Evolutionary conservation across 2,797 vertebrate genomes (phyloP).

Genomic region (Sebastes itinus): DNA sequence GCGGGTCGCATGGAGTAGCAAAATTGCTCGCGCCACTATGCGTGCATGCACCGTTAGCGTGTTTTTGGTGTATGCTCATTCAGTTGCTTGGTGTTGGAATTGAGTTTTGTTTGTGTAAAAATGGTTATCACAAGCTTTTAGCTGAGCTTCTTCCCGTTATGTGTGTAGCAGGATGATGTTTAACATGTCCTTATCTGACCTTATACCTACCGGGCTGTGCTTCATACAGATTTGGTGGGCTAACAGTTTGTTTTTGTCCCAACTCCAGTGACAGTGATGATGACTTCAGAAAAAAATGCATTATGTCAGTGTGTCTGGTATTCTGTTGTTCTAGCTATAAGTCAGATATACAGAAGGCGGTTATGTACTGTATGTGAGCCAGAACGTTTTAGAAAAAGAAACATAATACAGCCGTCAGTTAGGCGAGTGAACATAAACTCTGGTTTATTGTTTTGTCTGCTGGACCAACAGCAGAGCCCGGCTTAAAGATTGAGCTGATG

Average conservation of each 20-base stretch:
- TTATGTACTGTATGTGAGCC: background rate
- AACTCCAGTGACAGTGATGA: background rate
- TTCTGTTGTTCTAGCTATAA: background rate
- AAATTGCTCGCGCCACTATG: background rate
- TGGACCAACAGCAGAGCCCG: background rate
- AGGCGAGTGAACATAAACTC: background rate
- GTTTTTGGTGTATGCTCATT: accelerated
- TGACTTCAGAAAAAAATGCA: background rate
- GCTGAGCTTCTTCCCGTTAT: background rate
- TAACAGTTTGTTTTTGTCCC: background rate
- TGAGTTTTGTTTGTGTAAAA: background rate
- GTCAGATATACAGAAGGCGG: background rate
- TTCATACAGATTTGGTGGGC: background rate
- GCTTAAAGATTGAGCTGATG: background rate
- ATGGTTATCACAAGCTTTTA: background rate
- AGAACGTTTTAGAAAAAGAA: background rate
- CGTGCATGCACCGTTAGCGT: background rate
- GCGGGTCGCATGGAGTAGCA: background rate
- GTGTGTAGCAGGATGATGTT: background rate
- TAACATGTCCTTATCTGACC: background rate
- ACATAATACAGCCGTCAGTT: background rate
- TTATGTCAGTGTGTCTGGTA: background rate
- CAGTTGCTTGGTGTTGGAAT: background rate
- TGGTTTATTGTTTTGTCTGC: conserved; percentile 19
- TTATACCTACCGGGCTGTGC: background rate